phyloP scores from a whole-genome alignment of 2,113 vertebrate genomes.

The Protomyctophum bolini region DNA sequence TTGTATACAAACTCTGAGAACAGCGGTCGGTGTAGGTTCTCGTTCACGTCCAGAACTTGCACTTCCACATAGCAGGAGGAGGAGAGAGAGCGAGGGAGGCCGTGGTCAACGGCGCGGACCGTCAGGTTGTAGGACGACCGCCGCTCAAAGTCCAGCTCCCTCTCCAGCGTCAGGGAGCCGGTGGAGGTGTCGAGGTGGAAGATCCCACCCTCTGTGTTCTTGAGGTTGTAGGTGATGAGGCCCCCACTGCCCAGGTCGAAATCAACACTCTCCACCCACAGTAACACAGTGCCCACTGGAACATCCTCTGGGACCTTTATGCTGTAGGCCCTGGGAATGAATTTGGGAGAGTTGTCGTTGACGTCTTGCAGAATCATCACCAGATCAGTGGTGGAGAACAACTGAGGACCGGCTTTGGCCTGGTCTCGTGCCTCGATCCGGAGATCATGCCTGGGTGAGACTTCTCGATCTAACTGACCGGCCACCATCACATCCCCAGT shows the following conservation, averaged over 20 bases:
- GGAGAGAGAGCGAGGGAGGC: constrained; percentile 84
- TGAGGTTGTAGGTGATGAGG: constrained; percentile 85
- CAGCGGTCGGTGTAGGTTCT: constrained; percentile 88
- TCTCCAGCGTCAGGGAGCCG: constrained; percentile 86
- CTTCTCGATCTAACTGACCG: constrained; percentile 86
- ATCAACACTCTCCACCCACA: constrained; percentile 91
- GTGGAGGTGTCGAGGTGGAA: constrained; percentile 85
- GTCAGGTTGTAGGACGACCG: constrained; percentile 88
- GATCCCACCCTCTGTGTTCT: constrained; percentile 80
- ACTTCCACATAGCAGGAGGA: constrained; percentile 90
- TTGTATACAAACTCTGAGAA: constrained; percentile 89
- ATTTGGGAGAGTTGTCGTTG: constrained; percentile 93
- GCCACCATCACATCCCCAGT: constrained; percentile 87
- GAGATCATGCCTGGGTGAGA: constrained; percentile 80
- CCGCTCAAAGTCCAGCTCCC: constrained; percentile 92
- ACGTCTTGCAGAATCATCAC: constrained; percentile 86
- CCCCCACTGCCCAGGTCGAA: constrained; percentile 85
- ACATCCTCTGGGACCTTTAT: constrained; percentile 91
- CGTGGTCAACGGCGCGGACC: constrained; percentile 86
- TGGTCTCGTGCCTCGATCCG: constrained; percentile 89
- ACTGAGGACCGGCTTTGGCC: constrained; percentile 78
- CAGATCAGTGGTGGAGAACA: constrained; percentile 83
- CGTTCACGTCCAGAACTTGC: constrained; percentile 90
- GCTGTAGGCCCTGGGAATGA: constrained; percentile 81
- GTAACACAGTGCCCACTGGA: constrained; percentile 83